Evolutionary conservation across 1,140 invertebrate genomes (phyloP), one percentile per base, ranked within the genome.

Genomic region (Brachionus rotundiformis): DNA sequence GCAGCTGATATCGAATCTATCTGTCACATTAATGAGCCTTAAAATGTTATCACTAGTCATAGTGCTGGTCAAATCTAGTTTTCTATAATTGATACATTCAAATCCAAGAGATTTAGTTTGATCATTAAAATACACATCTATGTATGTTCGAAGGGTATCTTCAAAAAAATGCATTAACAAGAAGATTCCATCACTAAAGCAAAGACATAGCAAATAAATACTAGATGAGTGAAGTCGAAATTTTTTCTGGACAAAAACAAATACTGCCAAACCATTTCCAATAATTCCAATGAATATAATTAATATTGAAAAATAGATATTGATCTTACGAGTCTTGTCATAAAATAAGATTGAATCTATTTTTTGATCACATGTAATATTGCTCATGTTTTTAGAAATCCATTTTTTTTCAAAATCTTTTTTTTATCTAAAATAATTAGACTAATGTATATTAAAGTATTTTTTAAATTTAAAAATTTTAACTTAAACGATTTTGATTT

Each of bases 121-220:
- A 23, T 63, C 76, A 5, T 54, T 79, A 16, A 54, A 11, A 16
- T 59, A 79, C 4, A 63, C 76, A 23, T 79, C 76, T 23, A 79
- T 79, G 54, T 79, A 79, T 54, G 47, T 79, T 31, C 76, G 29
- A 33, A 63, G 23, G 10, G 76, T 79, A n/a, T 79, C 76, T 25
- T 79, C 76, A 41, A 79, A 79, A 41, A 79, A 79, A 33, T 79
- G 76, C 76, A 79, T 79, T 25, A 79, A 25, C 13, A 79, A 79
- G 25, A 79, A 79, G 4, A 79, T 11, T 19, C 76, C 76, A 63
- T 79, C 76, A 54, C 47, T 39, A n/a, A 31, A 23, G 19, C 47
- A 54, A 47, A 79, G 29, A 23, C 76, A 79, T 41, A 79, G 54
- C 25, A 79, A 59, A 36, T 79, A 79, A 39, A 79, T 79, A 5